Evolutionary conservation across 2,113 vertebrate species (phyloP).

Genomic region (Nothoprocta pentlandii): DNA sequence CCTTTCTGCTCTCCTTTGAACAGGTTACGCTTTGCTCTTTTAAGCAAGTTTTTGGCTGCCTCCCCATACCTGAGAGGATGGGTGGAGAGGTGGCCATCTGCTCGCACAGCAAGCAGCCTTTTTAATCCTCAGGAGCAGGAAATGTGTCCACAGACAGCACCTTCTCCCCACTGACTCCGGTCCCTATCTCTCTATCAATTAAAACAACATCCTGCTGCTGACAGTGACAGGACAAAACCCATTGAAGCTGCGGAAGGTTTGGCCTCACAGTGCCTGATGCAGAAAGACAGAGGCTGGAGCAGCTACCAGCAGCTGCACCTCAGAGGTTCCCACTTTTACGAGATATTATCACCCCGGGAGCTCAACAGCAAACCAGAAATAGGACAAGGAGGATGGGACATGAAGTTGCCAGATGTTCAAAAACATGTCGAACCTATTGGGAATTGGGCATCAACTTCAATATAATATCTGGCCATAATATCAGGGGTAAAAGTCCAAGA

Average conservation of each 20-base stretch:
- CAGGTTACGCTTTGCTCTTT: slow-evolving; percentile 59
- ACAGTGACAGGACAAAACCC: neutral
- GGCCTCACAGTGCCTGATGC: neutral
- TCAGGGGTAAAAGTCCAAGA: neutral
- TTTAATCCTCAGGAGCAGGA: neutral
- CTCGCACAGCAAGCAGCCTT: slow-evolving; percentile 11
- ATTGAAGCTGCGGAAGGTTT: neutral
- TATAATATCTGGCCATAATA: neutral
- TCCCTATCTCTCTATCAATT: neutral
- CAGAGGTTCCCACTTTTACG: fast-evolving
- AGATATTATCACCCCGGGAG: neutral
- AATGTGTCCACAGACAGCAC: neutral
- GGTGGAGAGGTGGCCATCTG: slow-evolving; percentile 66
- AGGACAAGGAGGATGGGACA: no score
- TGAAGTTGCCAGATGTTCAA: fast-evolving
- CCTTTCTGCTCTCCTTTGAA: slow-evolving; percentile 67
- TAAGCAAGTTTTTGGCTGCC: slow-evolving; percentile 52
- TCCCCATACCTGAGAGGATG: slow-evolving; percentile 60
- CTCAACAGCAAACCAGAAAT: neutral
- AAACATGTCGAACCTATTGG: neutral
- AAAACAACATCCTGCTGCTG: neutral
- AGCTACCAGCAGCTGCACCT: fast-evolving
- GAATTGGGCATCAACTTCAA: neutral
- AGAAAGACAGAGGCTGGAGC: fast-evolving
- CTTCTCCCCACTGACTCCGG: neutral